These are phyloP conservation scores for Plemyria rubiginata DNA, from an alignment of 2,888 invertebrate species.

Conservation along the genomic window DNA sequence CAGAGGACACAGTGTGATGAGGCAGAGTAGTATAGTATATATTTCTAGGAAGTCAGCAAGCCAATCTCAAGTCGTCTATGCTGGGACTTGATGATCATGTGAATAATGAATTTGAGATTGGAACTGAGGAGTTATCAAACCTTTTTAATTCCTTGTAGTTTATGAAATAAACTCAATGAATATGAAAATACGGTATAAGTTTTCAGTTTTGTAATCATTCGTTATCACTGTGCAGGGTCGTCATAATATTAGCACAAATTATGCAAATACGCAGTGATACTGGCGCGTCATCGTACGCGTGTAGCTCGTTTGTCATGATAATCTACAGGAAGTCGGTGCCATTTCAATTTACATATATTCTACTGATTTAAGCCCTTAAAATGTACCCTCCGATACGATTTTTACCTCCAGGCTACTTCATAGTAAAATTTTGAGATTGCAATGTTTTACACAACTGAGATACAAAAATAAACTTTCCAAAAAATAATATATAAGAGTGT, in stretches of 20 bases:
- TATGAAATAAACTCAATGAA: background rate
- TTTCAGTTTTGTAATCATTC: background rate
- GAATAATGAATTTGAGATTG: too few relatives aligned
- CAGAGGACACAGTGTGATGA: too few relatives aligned
- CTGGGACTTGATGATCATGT: too few relatives aligned
- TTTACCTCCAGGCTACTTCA: background rate
- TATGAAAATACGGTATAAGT: background rate
- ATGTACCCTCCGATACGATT: conserved; percentile 27
- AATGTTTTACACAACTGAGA: too few relatives aligned
- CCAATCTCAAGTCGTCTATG: too few relatives aligned
- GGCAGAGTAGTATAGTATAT: too few relatives aligned
- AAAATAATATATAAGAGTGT: too few relatives aligned
- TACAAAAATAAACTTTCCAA: too few relatives aligned
- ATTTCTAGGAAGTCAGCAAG: too few relatives aligned
- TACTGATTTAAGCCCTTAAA: conserved; percentile 51
- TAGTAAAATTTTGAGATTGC: background rate
- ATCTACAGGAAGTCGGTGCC: conserved; percentile 65
- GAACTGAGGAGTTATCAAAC: too few relatives aligned
- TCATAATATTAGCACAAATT: conserved; percentile 37
- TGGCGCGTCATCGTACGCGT: conserved; percentile 37
- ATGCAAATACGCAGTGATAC: conserved; percentile 39
- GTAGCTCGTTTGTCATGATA: conserved; percentile 69
- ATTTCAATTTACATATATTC: conserved; percentile 62
- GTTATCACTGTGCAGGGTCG: conserved; percentile 19
- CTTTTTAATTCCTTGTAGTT: too few relatives aligned